Evolutionary conservation across 2,113 vertebrate species (phyloP).

Genomic region (Tachycineta bicolor): DNA sequence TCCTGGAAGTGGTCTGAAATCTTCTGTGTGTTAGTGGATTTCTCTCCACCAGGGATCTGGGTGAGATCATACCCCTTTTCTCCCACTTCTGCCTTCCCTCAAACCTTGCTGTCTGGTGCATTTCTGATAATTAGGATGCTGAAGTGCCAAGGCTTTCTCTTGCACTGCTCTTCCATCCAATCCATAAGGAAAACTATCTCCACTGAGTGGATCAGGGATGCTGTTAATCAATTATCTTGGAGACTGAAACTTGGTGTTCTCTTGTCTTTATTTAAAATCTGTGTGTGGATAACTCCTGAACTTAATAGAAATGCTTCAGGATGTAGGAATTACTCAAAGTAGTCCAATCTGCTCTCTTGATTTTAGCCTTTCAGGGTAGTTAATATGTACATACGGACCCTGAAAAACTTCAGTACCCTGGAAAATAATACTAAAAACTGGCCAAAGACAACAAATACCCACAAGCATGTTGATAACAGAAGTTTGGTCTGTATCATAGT

Average conservation of each 20-base stretch:
- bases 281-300: rapidly evolving
- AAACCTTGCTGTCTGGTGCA: not conserved
- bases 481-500: not conserved
- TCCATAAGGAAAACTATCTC: not conserved
- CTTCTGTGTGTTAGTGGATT: not conserved
- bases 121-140: not conserved
- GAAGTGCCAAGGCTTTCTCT: not conserved
- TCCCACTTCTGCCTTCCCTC: not conserved
- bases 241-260: not conserved
- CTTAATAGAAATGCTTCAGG: not conserved
- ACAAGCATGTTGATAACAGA: not conserved
- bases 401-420: not conserved
- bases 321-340: not conserved
- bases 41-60: not conserved
- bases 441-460: not conserved
- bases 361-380: not conserved
- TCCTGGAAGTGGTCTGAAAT: not conserved
- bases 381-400: not conserved
- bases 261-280: not conserved
- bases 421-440: not conserved
- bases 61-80: rapidly evolving
- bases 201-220: not conserved
- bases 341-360: not conserved
- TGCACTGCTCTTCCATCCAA: not conserved
- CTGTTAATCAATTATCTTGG: not conserved